A percentile compares a stretch with the other conserved stretches of the same genome.
These are phyloP conservation scores for Beris chalybata DNA, from an alignment of 2,888 invertebrate genomes.

Conservation along the genomic window DNA sequence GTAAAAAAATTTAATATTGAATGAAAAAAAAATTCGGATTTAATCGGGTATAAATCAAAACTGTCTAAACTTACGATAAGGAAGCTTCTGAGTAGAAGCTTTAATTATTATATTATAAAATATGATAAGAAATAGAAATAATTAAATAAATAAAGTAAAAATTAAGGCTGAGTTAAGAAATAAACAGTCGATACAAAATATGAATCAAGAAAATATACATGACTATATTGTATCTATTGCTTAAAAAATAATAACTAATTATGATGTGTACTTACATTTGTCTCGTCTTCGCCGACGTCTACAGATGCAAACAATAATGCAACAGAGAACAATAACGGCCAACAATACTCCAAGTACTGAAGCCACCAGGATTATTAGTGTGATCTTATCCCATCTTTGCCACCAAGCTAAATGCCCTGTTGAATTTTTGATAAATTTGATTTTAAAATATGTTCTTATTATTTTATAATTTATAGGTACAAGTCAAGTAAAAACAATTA, in stretches of 20 bases:
- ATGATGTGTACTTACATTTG: slow-evolving; percentile 54
- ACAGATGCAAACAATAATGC: slow-evolving; percentile 84
- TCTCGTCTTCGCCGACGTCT: slow-evolving; percentile 69
- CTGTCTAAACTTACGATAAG: slow-evolving; percentile 26
- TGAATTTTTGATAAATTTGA: not conserved
- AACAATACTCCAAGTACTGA: slow-evolving; percentile 68
- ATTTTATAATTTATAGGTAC: no score
- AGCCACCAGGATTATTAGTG: slow-evolving; percentile 73
- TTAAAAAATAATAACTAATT: slow-evolving; percentile 9
- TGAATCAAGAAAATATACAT: slow-evolving; percentile 31
- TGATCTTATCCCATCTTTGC: slow-evolving; percentile 75
- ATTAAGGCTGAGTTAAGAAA: not conserved
- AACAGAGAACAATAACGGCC: slow-evolving; percentile 77
- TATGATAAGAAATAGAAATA: slow-evolving; percentile 15
- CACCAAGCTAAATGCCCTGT: slow-evolving; percentile 81
- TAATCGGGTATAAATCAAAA: slow-evolving; percentile 26
- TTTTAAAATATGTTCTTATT: no score
- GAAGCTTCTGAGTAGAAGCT: slow-evolving; percentile 25
- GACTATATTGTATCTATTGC: slow-evolving; percentile 32
- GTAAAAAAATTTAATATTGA: slow-evolving; percentile 7
- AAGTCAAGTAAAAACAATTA: no score
- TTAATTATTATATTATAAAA: slow-evolving; percentile 14
- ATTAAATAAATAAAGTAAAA: slow-evolving; percentile 5
- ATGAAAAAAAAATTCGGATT: not conserved
- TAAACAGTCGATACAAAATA: not conserved